A percentile compares a stretch with the other conserved stretches of the same genome.
Conservation (phyloP, 2,888 invertebrate genomes). For the Hylaea fasciaria region DNA sequence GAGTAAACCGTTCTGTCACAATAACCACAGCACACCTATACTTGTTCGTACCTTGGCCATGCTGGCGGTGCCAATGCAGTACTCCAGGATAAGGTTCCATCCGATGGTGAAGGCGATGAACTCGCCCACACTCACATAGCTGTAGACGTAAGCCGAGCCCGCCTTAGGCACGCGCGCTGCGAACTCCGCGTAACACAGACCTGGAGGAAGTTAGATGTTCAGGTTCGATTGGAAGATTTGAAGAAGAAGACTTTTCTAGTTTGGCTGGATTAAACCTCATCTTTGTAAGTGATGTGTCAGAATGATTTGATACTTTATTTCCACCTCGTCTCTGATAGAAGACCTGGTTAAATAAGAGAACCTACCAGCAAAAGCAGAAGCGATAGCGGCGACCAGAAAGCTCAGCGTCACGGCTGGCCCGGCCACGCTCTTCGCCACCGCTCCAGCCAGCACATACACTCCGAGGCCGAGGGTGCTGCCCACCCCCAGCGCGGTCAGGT, state of each 20-base stretch:
- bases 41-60: constrained; percentile 85
- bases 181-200: constrained; percentile 96
- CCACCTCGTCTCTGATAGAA: no score
- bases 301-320: no score
- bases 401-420: constrained; percentile 97
- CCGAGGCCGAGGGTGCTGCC: constrained; percentile 96
- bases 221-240: background rate
- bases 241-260: no score
- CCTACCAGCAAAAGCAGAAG: constrained; percentile 95
- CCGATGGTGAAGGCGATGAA: constrained; percentile 96
- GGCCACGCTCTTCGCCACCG: constrained; percentile 93
- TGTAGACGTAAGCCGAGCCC: constrained; percentile 96
- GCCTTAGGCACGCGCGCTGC: constrained; percentile 94
- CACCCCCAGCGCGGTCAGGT: constrained; percentile 94
- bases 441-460: constrained; percentile 96
- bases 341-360: background rate
- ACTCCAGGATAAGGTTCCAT: constrained; percentile 96
- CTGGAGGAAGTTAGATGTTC: constrained; percentile 70
- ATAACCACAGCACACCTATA: no score
- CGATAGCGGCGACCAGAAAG: constrained; percentile 95
- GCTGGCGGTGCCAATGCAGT: constrained; percentile 93
- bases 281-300: no score
- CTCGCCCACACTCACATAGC: constrained; percentile 96
- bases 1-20: no score
- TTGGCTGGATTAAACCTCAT: no score